Conservation (phyloP, 2,888 invertebrate genomes). For the Tinea trinotella region DNA sequence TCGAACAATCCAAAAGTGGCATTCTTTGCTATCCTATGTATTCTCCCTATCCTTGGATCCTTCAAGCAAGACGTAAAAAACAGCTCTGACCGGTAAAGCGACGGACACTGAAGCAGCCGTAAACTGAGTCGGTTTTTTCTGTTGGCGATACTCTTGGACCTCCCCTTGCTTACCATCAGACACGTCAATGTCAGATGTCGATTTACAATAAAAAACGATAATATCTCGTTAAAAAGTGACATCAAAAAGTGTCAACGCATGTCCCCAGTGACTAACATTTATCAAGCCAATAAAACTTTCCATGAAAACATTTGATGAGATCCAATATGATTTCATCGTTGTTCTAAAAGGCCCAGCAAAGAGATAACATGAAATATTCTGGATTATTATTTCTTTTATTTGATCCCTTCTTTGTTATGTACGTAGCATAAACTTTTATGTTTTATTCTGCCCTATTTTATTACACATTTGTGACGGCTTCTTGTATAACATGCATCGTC, state of each 20-base stretch:
- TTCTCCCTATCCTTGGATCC: too few species aligned
- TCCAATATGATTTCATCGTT: conserved; percentile 53
- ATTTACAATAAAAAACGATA: too few species aligned
- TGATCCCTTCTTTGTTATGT: conserved; percentile 39
- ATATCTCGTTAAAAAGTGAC: background rate
- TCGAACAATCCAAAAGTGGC: too few species aligned
- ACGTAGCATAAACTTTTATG: conserved; percentile 43
- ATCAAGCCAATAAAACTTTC: conserved; percentile 21
- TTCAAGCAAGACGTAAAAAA: too few species aligned
- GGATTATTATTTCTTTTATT: conserved; percentile 37
- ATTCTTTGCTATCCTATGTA: too few species aligned
- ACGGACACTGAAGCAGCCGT: too few species aligned
- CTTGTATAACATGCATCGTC: background rate
- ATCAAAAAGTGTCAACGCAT: conserved; percentile 45
- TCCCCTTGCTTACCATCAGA: too few species aligned
- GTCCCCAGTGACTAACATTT: conserved; percentile 30
- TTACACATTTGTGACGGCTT: conserved; percentile 10
- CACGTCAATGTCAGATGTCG: too few species aligned
- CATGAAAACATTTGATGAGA: conserved; percentile 59
- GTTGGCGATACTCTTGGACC: too few species aligned
- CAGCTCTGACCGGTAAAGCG: too few species aligned
- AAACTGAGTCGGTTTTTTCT: too few species aligned
- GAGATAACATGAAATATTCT: conserved; percentile 43
- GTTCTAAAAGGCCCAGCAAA: conserved; percentile 40
- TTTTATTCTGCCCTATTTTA: conserved; percentile 23